Evolutionary conservation across 2,113 vertebrate genomes (phyloP).

Genomic region (Marcusenius ussheri): DNA sequence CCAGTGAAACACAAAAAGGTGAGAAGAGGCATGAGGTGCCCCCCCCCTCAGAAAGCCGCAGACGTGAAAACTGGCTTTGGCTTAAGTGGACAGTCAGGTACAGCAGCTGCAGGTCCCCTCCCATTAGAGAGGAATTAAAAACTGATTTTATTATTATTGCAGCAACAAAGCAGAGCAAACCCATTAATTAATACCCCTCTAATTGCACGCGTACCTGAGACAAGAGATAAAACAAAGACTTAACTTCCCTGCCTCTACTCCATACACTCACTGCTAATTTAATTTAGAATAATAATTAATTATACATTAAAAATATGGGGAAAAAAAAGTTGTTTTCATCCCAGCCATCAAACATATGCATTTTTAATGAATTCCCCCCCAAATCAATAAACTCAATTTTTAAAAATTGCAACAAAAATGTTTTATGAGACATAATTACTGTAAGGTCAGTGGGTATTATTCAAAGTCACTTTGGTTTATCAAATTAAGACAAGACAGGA

Average conservation of each 20-base stretch:
- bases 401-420: conserved; percentile 82
- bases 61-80: background rate
- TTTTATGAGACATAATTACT: conserved; percentile 89
- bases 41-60: background rate
- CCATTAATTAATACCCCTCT: background rate
- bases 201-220: conserved; percentile 34
- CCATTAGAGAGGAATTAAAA: background rate
- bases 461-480: conserved; percentile 99
- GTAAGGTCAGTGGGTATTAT: conserved; percentile 98
- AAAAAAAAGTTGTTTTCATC: conserved; percentile 40
- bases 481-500: conserved; percentile 93
- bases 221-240: conserved; percentile 39
- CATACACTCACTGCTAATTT: conserved; percentile 59
- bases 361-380: conserved; percentile 78
- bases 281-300: conserved; percentile 58
- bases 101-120: background rate
- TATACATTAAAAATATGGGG: conserved; percentile 57
- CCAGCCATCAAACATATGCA: conserved; percentile 66
- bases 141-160: background rate
- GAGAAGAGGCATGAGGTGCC: background rate
- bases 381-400: conserved; percentile 84
- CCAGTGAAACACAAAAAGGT: background rate
- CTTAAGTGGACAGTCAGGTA: background rate
- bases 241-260: conserved; percentile 35
- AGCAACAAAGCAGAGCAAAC: background rate